These are phyloP conservation scores for Zaprionus ornatus DNA, from an alignment of 1,140 invertebrate species.

Conservation along the genomic window DNA sequence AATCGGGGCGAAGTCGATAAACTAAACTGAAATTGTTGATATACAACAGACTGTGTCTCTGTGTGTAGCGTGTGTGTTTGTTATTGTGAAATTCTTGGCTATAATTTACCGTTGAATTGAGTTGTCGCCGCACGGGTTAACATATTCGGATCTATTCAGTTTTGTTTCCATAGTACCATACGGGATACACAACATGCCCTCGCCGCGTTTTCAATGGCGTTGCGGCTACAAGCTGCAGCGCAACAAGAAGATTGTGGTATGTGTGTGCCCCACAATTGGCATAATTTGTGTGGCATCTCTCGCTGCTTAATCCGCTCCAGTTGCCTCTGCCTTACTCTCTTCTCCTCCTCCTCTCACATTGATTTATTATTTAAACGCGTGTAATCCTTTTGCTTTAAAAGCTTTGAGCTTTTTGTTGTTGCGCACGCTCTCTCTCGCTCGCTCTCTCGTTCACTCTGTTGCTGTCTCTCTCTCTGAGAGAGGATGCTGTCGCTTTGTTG, in stretches of 20 bases:
- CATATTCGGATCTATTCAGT: background rate
- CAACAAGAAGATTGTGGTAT: constrained; percentile 61
- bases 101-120: constrained; percentile 18
- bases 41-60: background rate
- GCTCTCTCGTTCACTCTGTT: background rate
- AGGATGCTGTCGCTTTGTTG: constrained; percentile 37
- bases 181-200: constrained; percentile 50
- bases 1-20: constrained; percentile 39
- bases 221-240: constrained; percentile 56
- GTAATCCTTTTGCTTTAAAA: constrained; percentile 63
- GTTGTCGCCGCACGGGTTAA: constrained; percentile 32
- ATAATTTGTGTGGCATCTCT: constrained; percentile 38
- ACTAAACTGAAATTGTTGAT: constrained; percentile 29
- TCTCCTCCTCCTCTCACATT: constrained; percentile 44
- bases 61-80: constrained; percentile 40
- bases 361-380: constrained; percentile 71
- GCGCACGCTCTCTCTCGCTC: constrained; percentile 15
- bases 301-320: constrained; percentile 4
- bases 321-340: background rate
- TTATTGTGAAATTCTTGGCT: constrained; percentile 55
- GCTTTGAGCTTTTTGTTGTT: constrained; percentile 56
- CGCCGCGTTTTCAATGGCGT: constrained; percentile 69
- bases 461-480: background rate
- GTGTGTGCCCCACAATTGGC: constrained; percentile 25
- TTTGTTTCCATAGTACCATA: constrained; percentile 4